Base-by-base conservation (phyloP, 2,113 vertebrate genomes). In the Chionomys nivalis region DNA sequence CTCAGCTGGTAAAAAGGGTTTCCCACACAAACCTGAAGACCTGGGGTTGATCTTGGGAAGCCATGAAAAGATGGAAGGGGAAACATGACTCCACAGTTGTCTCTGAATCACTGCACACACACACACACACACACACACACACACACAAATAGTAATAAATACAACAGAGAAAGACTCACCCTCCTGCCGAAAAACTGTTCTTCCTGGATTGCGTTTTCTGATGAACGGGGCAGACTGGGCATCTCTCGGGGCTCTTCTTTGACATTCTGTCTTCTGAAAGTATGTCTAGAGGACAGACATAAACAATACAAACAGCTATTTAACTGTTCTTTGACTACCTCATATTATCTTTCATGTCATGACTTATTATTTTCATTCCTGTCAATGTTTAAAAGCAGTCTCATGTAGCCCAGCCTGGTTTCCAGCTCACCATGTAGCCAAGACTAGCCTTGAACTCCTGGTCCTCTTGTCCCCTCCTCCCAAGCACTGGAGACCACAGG, bases 181-280 rank as follows among this genome's bases (percentile, higher is more conserved):
- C 99, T 99, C 87, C 99, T 98, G 73, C 99, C 99, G n/a, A 99
- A 99, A 76, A 99, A 99, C 72, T 99, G 99, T 36, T 99, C 99
- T 85, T 99, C 99, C 89, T 99, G 95, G 68, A 98, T 98, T 1
- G 98, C 98, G 83, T 99, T 99, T 52, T 99, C 99, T 0, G 99
- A 98, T 0, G 99, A 98, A 78, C 99, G 98, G 0, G 99, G 99
- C 44, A 99, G 98, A 39, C 97, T 99, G 0, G 99, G 99, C 97
- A 99, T 99, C 94, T 98, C 95, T n/a, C 99, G 97, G 0, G 96
- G 98, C 63, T 99, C 99, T 31, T 96, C 98, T 98, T 99, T 98
- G 77, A 99, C 98, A 26, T 99, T 98, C 87, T 99, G 99, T 97
- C 99, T 99, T 98, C 98, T 99, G 87, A 99, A 99, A 0, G 99